These are phyloP conservation scores for Tenthredo scrophulariae DNA, from an alignment of 2,888 invertebrate genomes.

Conservation along the genomic window DNA sequence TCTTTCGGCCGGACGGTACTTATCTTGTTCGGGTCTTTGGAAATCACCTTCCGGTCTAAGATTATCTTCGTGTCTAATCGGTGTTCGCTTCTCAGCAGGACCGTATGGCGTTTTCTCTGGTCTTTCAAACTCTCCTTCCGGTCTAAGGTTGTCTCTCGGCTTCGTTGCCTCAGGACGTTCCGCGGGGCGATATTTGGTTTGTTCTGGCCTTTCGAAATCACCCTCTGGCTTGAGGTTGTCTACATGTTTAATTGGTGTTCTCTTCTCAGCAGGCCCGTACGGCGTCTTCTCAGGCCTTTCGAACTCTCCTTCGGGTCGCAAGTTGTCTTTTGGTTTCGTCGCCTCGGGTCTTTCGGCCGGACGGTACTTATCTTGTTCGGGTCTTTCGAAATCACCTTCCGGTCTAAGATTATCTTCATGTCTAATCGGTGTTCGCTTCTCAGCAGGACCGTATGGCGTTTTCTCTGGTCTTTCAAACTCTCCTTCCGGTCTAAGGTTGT, in stretches of 20 bases:
- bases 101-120: slow-evolving; percentile 79
- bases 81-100: slow-evolving; percentile 81
- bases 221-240: slow-evolving; percentile 79
- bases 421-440: slow-evolving; percentile 79
- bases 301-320: slow-evolving; percentile 78
- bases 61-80: slow-evolving; percentile 80
- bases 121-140: slow-evolving; percentile 79
- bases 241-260: slow-evolving; percentile 69
- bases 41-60: slow-evolving; percentile 79
- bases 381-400: slow-evolving; percentile 79
- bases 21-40: slow-evolving; percentile 74
- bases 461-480: slow-evolving; percentile 70
- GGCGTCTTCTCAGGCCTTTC: slow-evolving; percentile 65
- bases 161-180: slow-evolving; percentile 72
- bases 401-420: slow-evolving; percentile 80
- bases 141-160: slow-evolving; percentile 72
- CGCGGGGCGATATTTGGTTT: slow-evolving; percentile 75
- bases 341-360: slow-evolving; percentile 74
- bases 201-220: slow-evolving; percentile 78
- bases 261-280: slow-evolving; percentile 65
- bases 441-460: slow-evolving; percentile 67
- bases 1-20: slow-evolving; percentile 74
- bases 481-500: slow-evolving; percentile 76
- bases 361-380: slow-evolving; percentile 74
- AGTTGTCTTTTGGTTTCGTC: slow-evolving; percentile 80